Evolutionary conservation across 2,797 vertebrate species (phyloP).

Genomic region (Silurus lanzhouensis): DNA sequence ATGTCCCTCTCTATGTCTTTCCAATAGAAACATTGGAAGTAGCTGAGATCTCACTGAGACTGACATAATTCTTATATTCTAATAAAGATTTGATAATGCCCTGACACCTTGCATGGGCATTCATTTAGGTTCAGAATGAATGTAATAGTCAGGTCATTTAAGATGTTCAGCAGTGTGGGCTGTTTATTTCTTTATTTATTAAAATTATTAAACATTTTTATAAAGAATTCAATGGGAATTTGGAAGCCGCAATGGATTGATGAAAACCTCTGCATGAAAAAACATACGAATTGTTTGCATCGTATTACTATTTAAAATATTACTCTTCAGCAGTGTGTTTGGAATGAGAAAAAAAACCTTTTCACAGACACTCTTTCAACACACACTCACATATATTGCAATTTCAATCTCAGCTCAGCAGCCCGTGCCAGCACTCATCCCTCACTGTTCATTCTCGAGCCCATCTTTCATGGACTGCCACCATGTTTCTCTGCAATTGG

Average conservation of each 20-base stretch:
- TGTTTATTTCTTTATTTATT: not conserved
- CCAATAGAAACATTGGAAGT: not conserved
- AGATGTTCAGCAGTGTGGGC: not conserved
- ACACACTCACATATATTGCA: slow-evolving; percentile 57
- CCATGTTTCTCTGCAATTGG: slow-evolving; percentile 48
- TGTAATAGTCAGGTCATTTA: not conserved
- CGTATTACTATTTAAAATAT: not conserved
- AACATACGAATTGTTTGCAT: not conserved
- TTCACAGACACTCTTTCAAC: slow-evolving; percentile 13
- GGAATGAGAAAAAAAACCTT: slow-evolving; percentile 1
- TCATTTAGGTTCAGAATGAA: not conserved
- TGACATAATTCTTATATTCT: not conserved
- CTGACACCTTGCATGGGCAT: not conserved
- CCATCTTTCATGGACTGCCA: slow-evolving; percentile 39
- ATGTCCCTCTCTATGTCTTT: not conserved
- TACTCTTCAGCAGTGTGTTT: slow-evolving; percentile 9
- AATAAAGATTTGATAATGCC: not conserved
- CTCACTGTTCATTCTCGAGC: slow-evolving; percentile 58
- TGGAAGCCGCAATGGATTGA: not conserved
- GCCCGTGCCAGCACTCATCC: slow-evolving; percentile 57
- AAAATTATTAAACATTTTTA: not conserved
- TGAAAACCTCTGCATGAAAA: not conserved
- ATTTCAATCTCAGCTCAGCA: slow-evolving; percentile 62
- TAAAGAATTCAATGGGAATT: not conserved
- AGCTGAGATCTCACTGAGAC: not conserved